A percentile compares a stretch with the other conserved stretches of the same genome.
phyloP scores from a whole-genome alignment of 2,888 invertebrate species.

The Tupiocoris notatus region DNA sequence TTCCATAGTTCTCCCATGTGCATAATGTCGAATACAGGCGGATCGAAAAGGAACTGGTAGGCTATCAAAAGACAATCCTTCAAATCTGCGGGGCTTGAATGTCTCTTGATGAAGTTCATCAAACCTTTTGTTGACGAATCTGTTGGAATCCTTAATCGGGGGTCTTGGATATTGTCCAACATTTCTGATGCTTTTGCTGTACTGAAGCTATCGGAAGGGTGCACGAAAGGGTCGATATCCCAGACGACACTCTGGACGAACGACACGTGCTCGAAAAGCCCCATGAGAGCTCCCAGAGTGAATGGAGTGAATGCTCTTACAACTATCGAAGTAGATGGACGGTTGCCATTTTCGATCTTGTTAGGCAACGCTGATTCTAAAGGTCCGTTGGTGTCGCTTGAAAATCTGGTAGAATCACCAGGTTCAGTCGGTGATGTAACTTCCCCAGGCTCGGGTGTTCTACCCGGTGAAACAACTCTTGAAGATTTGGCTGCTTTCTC shows the following conservation, averaged over 20 bases:
- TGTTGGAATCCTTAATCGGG: slow-evolving; percentile 69
- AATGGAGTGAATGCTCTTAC: slow-evolving; percentile 88
- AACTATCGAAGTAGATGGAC: slow-evolving; percentile 94
- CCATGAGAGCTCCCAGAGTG: slow-evolving; percentile 86
- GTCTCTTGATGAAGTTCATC: slow-evolving; percentile 83
- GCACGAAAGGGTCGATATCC: slow-evolving; percentile 98
- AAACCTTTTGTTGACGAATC: slow-evolving; percentile 96
- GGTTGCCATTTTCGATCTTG: slow-evolving; percentile 93
- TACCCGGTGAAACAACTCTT: no score
- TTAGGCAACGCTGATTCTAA: slow-evolving; percentile 77
- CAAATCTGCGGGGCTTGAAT: neutral
- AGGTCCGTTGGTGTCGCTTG: slow-evolving; percentile 52
- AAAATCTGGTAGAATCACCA: no score
- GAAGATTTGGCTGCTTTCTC: no score
- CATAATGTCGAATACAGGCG: slow-evolving; percentile 8
- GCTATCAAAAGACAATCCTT: slow-evolving; percentile 1
- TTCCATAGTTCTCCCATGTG: slow-evolving; percentile 19
- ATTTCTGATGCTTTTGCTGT: slow-evolving; percentile 96
- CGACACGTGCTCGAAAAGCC: slow-evolving; percentile 97
- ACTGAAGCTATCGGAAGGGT: slow-evolving; percentile 98
- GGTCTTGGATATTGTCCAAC: slow-evolving; percentile 79
- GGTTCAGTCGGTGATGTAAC: no score
- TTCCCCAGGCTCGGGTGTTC: no score
- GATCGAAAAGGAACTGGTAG: slow-evolving; percentile 6
- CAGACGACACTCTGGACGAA: slow-evolving; percentile 97